A percentile compares a stretch with the other conserved stretches of the same genome.
Conservation (phyloP, 92 coral and sea anemone genomes). For the Paramuricea clavata region DNA sequence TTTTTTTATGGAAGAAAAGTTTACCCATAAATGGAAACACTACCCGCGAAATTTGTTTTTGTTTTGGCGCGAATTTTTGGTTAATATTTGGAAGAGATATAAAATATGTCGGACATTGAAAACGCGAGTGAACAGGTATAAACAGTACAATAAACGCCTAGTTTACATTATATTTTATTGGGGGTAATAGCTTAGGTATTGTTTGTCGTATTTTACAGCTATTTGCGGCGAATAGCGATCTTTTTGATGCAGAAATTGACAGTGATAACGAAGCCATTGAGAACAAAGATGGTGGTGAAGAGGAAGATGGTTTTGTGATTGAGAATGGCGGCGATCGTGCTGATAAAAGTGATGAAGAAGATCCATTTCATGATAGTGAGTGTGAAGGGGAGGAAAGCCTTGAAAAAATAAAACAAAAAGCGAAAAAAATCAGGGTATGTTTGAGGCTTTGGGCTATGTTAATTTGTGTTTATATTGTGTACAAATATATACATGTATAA, state of each 20-base stretch:
- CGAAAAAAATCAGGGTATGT: constrained; percentile 41
- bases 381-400: constrained; percentile 11
- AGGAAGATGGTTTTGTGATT: constrained; percentile 1
- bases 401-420: constrained; percentile 11
- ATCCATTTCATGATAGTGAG: constrained; percentile 9
- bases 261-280: constrained; percentile 33
- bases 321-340: constrained; percentile 24
- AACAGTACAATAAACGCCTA: not conserved
- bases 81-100: not conserved
- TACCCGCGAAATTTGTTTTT: not conserved
- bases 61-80: constrained; percentile 7
- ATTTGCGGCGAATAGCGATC: constrained; percentile 59
- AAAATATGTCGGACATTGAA: not conserved
- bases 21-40: not conserved
- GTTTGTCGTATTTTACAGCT: constrained; percentile 2
- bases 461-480: not conserved
- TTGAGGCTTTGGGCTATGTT: not conserved
- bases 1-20: not conserved
- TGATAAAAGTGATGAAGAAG: constrained; percentile 15
- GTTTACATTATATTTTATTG: not conserved
- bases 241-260: constrained; percentile 70
- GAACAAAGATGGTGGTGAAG: not conserved
- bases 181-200: not conserved
- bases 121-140: not conserved
- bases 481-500: too few relatives aligned